Base-by-base conservation (phyloP, 1,140 invertebrate species). In the Agrilus planipennis region DNA sequence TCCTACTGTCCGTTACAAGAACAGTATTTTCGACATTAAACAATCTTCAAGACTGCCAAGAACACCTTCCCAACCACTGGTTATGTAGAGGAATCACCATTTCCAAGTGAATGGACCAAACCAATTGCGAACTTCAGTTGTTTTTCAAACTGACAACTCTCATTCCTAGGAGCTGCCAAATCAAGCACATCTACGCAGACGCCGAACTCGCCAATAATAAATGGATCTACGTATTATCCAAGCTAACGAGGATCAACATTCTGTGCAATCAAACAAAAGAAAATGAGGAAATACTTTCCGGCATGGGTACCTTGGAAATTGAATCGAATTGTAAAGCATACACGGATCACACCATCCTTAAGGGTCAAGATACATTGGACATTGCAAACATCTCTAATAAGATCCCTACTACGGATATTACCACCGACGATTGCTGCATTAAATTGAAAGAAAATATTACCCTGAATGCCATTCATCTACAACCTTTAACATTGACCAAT, bases 381-480 rank as follows among this genome's bases (percentile, higher is more conserved):
- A 16, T n/a, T 6, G 2, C 7, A 19, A 21, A 31, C 19, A 14
- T 16, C 16, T 21, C 5, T 4, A 40, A 23, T 10, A 31, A 31
- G 11, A 40, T 40, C 7, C 39, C 39, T 7, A n/a, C 21, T 16
- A 31, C 29, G 5, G 28, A 40, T n/a, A 40, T 40, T n/a, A 40
- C 30, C 2, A 10, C 11, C 10, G 39, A 40, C 14, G 39, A 40
- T 15, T 40, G 39, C 19, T 31, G 39, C 17, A 21, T 31, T 1
- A 17, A 22, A 1, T 7, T 14, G 23, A 19, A 31, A 4, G 21
- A 40, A 10, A 39, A 39, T 10, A 28, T 16, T 1, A 28, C 37
- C 14, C 6, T 39, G 1, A 3, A 39, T 7, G 4, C 22, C 4
- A 28, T 39, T n/a, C 17, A 16, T 4, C 5, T 28, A 28, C 15